Evolutionary conservation across 2,888 invertebrate genomes (phyloP).

Genomic region (Neocrepidodera transversa): DNA sequence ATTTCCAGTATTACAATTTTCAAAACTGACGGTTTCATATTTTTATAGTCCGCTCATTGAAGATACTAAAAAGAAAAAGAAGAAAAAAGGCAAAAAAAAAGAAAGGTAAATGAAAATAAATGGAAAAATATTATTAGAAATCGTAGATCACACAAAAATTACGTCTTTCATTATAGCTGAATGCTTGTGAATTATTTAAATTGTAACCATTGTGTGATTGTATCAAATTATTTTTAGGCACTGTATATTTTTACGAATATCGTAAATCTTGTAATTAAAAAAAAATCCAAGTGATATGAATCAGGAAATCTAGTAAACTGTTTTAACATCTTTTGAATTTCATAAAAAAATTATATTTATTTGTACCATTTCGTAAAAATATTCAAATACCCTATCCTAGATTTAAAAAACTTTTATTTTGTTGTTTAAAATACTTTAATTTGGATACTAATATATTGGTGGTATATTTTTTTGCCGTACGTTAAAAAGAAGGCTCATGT

Average conservation of each 20-base stretch:
- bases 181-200: not conserved
- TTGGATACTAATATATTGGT: slow-evolving; percentile 57
- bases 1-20: slow-evolving; percentile 1
- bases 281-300: too few species aligned
- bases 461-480: slow-evolving; percentile 61
- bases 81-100: slow-evolving; percentile 79
- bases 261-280: too few species aligned
- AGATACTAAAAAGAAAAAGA: slow-evolving; percentile 81
- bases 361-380: slow-evolving; percentile 9
- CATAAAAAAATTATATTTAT: too few species aligned
- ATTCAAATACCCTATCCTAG: not conserved
- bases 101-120: slow-evolving; percentile 68
- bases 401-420: slow-evolving; percentile 16
- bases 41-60: slow-evolving; percentile 70
- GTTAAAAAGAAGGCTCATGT: slow-evolving; percentile 53
- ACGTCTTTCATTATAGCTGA: not conserved
- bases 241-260: slow-evolving; percentile 7
- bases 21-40: slow-evolving; percentile 1
- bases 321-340: too few species aligned
- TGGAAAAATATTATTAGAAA: slow-evolving; percentile 23
- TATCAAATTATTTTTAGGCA: not conserved
- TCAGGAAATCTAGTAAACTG: too few species aligned
- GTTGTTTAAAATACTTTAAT: slow-evolving; percentile 20
- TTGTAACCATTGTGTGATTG: slow-evolving; percentile 23
- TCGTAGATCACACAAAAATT: slow-evolving; percentile 17